Base-by-base conservation (phyloP, 2,113 vertebrate species). In the Marmota monax region DNA sequence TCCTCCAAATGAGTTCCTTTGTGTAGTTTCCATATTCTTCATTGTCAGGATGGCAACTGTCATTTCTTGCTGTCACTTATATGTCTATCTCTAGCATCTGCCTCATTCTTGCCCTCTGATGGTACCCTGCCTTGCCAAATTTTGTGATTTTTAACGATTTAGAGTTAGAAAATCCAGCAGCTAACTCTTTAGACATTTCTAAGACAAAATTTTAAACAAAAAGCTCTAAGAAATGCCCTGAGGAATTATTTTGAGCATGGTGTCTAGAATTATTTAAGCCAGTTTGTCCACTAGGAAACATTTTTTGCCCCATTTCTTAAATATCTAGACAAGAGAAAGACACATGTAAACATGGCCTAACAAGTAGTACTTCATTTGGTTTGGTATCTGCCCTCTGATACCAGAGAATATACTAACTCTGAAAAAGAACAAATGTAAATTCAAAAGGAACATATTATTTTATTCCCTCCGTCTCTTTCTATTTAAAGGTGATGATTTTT, bases 171-270 rank as follows among this genome's bases (percentile, higher is more conserved):
- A 89, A 94, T 13, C 34, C 17, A 74, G 89, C 22, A 87, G 63
- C 69, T 96, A 78, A 51, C 8, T 48, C 88, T 93, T 96, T 93
- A 95, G 78, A 95, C 27, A 93, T 77, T 84, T 93, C 73, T 95
- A 32, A 89, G 91, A 51, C 67, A 53, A 95, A 95, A 86, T 61
- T 45, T 7, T 7, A 45, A 45, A 45, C 85, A 88, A 84, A 73
- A 85, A 89, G 1, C 18, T 51, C 2, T 4, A 85, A 97, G 73
- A 4, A 88, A 77, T 7, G 1, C 48, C 32, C 90, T 34, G 3
- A 58, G 23, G 32, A 79, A 34, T 84, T 94, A n/a, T 82, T 93
- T 92, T 96, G 34, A 91, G 34, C 39, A 69, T 11, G 6, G 2
- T 61, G 8, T 74, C 39, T 70, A 23, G 27, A 67, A 79, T 88